phyloP scores from a whole-genome alignment of 2,113 vertebrate genomes.

The Myxocyprinus asiaticus region DNA sequence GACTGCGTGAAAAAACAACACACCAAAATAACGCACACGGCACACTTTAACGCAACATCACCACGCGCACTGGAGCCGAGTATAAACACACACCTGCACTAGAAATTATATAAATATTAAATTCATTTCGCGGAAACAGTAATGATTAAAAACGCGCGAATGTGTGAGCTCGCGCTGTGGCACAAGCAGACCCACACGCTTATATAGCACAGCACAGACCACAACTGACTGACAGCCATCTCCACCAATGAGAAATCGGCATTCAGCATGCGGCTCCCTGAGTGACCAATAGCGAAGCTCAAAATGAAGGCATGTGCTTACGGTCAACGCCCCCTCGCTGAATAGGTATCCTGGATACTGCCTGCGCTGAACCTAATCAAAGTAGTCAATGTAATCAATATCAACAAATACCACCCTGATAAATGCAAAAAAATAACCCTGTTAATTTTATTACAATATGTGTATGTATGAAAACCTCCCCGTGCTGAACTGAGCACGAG shows the following conservation, averaged over 20 bases:
- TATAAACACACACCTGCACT: neutral
- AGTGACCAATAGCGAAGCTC: slow-evolving; percentile 37
- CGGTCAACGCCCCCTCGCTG: slow-evolving; percentile 13
- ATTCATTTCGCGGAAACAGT: neutral
- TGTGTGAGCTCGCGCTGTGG: slow-evolving; percentile 32
- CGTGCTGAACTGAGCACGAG: neutral
- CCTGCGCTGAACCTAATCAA: slow-evolving; percentile 23
- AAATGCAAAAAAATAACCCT: neutral
- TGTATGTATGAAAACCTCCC: neutral
- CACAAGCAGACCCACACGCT: slow-evolving; percentile 43
- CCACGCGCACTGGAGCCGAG: too few relatives aligned
- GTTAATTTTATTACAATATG: too few relatives aligned
- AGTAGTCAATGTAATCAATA: neutral
- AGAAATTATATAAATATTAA: neutral
- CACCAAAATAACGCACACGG: neutral
- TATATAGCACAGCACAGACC: slow-evolving; percentile 46
- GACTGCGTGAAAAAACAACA: neutral
- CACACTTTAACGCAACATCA: neutral
- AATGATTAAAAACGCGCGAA: neutral
- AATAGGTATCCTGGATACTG: slow-evolving; percentile 49
- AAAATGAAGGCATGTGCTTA: neutral
- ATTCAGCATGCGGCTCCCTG: neutral
- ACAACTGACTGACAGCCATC: slow-evolving; percentile 34
- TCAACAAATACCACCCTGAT: neutral
- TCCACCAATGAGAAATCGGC: slow-evolving; percentile 37